phyloP scores from a whole-genome alignment of 2,888 invertebrate genomes.

The Fissipunctia ypsillon region DNA sequence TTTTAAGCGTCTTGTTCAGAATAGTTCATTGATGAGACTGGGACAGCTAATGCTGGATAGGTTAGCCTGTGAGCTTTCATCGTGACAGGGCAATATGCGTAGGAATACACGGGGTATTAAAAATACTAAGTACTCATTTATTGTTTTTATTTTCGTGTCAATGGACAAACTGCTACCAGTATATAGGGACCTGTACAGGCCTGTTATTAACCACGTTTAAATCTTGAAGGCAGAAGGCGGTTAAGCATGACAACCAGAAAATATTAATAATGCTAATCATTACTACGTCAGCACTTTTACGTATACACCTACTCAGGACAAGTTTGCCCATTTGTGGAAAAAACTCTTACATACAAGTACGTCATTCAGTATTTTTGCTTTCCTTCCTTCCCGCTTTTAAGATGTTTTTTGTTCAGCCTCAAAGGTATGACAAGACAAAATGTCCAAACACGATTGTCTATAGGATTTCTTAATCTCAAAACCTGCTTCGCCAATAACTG shows the following conservation, averaged over 20 bases:
- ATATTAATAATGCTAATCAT: not conserved
- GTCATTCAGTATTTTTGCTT: conserved; percentile 30
- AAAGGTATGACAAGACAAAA: conserved; percentile 17
- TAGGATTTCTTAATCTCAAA: not conserved
- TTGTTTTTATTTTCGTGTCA: too few relatives aligned
- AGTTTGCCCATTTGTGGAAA: conserved; percentile 2
- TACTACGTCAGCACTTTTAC: conserved; percentile 11
- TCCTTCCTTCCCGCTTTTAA: conserved; percentile 37
- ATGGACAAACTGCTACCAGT: too few relatives aligned
- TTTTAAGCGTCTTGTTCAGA: not conserved
- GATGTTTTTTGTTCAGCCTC: not conserved
- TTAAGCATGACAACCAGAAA: too few relatives aligned
- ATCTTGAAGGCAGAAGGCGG: not conserved
- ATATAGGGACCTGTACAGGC: too few relatives aligned
- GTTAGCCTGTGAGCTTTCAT: not conserved
- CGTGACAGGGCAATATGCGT: not conserved
- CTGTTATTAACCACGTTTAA: not conserved
- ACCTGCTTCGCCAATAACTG: too few relatives aligned
- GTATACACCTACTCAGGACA: not conserved
- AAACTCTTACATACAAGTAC: conserved; percentile 9
- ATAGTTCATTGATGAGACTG: not conserved
- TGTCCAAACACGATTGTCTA: not conserved
- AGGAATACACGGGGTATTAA: not conserved
- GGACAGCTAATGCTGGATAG: not conserved
- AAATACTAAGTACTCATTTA: not conserved